Conservation (phyloP, 2,113 vertebrate genomes). For the Addax nasomaculatus region DNA sequence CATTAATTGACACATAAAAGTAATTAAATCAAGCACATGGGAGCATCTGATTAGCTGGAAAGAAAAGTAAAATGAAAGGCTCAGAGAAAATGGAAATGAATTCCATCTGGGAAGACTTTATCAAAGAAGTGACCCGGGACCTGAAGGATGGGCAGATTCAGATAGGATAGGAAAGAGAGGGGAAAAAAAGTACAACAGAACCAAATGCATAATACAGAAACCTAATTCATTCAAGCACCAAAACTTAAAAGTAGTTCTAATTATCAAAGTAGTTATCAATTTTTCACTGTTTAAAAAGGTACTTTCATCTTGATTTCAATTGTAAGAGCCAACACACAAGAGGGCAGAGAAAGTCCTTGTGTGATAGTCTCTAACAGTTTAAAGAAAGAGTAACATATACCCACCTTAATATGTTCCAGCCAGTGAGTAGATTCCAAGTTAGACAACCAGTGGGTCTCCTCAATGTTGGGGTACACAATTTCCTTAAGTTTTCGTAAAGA, state of each 20-base stretch:
- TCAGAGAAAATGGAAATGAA: not conserved
- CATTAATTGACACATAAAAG: not conserved
- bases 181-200: not conserved
- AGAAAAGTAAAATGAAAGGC: not conserved
- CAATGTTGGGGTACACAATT: slow-evolving; percentile 95
- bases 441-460: slow-evolving; percentile 97
- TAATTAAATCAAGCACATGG: not conserved
- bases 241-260: not conserved
- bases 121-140: not conserved
- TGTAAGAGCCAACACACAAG: not conserved
- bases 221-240: not conserved
- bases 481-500: slow-evolving; percentile 96
- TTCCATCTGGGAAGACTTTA: not conserved
- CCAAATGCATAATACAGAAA: not conserved
- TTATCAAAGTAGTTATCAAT: not conserved
- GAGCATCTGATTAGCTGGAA: not conserved
- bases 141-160: not conserved
- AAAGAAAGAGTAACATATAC: not conserved
- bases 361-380: not conserved
- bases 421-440: slow-evolving; percentile 98
- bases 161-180: not conserved
- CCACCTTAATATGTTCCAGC: slow-evolving; percentile 98
- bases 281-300: not conserved
- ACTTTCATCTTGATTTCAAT: not conserved
- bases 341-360: not conserved